A percentile compares a stretch with the other conserved stretches of the same genome.
These are phyloP conservation scores for Allophyes oxyacanthae DNA, from an alignment of 2,888 invertebrate genomes.

Conservation along the genomic window DNA sequence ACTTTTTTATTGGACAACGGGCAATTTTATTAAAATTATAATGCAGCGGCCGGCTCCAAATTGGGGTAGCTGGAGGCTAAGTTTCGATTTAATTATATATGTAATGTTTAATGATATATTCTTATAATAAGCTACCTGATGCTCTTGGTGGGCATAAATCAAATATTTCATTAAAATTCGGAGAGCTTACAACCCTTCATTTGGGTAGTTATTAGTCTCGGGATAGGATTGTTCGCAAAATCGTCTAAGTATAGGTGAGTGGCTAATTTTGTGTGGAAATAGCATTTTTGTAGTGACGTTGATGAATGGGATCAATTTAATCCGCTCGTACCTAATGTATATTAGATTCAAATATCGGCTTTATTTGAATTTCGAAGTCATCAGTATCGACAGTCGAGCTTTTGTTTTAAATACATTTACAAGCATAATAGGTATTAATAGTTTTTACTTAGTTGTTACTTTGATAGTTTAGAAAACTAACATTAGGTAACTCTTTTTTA, in stretches of 20 bases:
- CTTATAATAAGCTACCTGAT: slow-evolving; percentile 89
- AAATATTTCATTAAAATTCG: slow-evolving; percentile 89
- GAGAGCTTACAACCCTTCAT: slow-evolving; percentile 85
- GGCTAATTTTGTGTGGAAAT: slow-evolving; percentile 74
- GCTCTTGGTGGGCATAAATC: slow-evolving; percentile 85
- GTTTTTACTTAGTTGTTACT: too few species aligned
- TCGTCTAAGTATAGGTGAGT: slow-evolving; percentile 68
- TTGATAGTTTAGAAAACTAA: too few species aligned
- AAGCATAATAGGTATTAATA: too few species aligned
- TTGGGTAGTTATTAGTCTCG: slow-evolving; percentile 77
- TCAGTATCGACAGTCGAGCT: slow-evolving; percentile 14
- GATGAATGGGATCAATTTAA: slow-evolving; percentile 68
- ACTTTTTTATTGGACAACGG: slow-evolving; percentile 76
- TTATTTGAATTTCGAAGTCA: slow-evolving; percentile 19
- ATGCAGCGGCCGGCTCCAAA: slow-evolving; percentile 80
- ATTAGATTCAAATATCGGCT: slow-evolving; percentile 33
- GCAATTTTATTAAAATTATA: slow-evolving; percentile 89
- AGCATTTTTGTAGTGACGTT: slow-evolving; percentile 75
- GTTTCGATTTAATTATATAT: slow-evolving; percentile 86
- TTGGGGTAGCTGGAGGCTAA: slow-evolving; percentile 87
- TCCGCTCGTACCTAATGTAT: slow-evolving; percentile 40
- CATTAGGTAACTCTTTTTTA: too few species aligned
- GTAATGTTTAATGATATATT: slow-evolving; percentile 89
- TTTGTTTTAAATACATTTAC: slow-evolving; percentile 5
- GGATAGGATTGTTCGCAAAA: slow-evolving; percentile 78